Evolutionary conservation across 2,797 vertebrate species (phyloP), one percentile per base, ranked within the genome.

Genomic region (Enteromius argenteus): DNA sequence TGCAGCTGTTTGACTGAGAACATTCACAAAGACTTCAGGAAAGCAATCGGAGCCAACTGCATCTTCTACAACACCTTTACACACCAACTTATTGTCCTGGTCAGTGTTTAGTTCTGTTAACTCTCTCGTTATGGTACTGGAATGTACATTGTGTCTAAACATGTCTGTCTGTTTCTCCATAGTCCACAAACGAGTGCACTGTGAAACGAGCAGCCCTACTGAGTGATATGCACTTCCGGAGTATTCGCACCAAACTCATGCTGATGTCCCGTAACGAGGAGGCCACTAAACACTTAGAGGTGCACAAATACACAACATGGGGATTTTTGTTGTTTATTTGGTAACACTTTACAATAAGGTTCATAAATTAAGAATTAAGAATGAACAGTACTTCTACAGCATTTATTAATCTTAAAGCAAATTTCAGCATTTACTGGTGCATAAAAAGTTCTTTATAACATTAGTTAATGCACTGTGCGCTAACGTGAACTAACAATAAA

Each of bases 1-100:
- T 4, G 68, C 93, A 98, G 97, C 90, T 98, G 97, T 90, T 94
- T 96, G 87, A 97, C 94, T 32, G 96, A 97, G 88, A 95, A 93
- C 46, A 95, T 97, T 73, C 97, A 98, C 92, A 98, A 97, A 94
- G 97, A 98, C 89, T 98, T 98, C 93, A 96, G 97, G 91, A 97
- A 97, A 94, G 97, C 96, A 1, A 95, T 98, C 49, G 97, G 96
- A 80, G 96, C 97, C 2, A 96, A 97, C 93, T 97, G 96, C 92
- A 96, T 98, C 93, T 97, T 97, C 91, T 96, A 95, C 89, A 96
- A 95, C 84, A 89, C 94, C 86, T 93, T 95, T 77, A 92, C 94
- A 90, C 94, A 96, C 19, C 96, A 98, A 85, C 96, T 98, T 83
- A 94, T 97, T 53, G 95, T 97, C 83, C 93, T 98, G 95, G 97